A percentile compares a stretch with the other conserved stretches of the same genome.
Evolutionary conservation across 2,797 vertebrate species (phyloP).

Genomic region (Cirrhinus molitorella): DNA sequence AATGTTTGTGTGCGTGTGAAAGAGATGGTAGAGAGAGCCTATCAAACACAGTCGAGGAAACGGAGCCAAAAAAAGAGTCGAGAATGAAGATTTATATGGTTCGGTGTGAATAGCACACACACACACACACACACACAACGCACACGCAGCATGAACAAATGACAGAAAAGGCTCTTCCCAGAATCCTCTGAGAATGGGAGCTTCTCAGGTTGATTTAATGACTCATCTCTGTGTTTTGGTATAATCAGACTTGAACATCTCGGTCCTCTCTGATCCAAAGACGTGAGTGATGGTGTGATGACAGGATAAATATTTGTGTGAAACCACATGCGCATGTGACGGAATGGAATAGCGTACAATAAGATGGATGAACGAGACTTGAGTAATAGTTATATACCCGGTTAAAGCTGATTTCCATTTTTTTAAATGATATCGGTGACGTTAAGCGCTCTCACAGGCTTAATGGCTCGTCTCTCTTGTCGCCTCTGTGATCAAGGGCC

Average conservation of each 20-base stretch:
- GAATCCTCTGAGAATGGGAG: constrained; percentile 27
- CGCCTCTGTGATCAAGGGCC: constrained; percentile 27
- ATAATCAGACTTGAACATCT: constrained; percentile 52
- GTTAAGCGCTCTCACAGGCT: constrained; percentile 3
- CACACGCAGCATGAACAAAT: constrained; percentile 14
- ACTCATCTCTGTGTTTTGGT: constrained; percentile 56
- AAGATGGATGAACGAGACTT: constrained; percentile 32
- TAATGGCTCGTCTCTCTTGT: constrained; percentile 35
- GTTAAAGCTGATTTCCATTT: constrained; percentile 24
- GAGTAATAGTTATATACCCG: constrained; percentile 14
- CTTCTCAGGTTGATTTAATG: constrained; percentile 51
- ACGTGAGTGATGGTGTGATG: constrained; percentile 48
- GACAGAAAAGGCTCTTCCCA: constrained; percentile 35
- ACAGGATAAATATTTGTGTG: constrained; percentile 58
- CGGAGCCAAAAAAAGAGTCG: background rate
- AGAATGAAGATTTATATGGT: constrained; percentile 28
- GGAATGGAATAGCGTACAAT: constrained; percentile 49
- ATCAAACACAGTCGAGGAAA: background rate
- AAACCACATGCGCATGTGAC: constrained; percentile 50
- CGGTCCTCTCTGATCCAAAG: constrained; percentile 49
- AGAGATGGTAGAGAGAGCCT: constrained; percentile 33
- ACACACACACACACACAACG: no score
- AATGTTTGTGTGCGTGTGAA: constrained; percentile 29
- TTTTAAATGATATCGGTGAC: constrained; percentile 25
- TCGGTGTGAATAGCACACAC: background rate